phyloP scores from a whole-genome alignment of 2,797 vertebrate genomes.

The Echeneis naucrates region DNA sequence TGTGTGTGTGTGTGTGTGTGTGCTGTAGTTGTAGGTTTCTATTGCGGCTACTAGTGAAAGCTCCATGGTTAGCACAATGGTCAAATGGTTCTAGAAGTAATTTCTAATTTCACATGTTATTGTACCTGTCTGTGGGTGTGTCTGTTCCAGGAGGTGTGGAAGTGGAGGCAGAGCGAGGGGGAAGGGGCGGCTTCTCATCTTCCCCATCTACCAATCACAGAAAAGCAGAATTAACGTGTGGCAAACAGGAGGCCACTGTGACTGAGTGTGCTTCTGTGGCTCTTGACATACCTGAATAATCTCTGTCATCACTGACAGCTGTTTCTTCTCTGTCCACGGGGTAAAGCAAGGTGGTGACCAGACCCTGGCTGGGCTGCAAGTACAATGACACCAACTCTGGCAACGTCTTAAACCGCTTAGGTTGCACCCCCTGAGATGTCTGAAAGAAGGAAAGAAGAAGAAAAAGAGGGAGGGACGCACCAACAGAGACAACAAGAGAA shows the following conservation, averaged over 20 bases:
- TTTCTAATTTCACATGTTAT: neutral
- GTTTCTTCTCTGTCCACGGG: constrained; percentile 93
- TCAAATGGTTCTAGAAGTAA: neutral
- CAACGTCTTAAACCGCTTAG: constrained; percentile 93
- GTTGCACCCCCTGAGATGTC: constrained; percentile 96
- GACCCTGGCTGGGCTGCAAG: constrained; percentile 94
- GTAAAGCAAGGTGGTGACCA: constrained; percentile 93
- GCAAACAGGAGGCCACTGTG: neutral
- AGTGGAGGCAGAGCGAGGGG: constrained; percentile 92
- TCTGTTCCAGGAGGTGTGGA: constrained; percentile 84
- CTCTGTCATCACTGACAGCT: constrained; percentile 86
- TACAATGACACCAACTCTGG: constrained; percentile 92
- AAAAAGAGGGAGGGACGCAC: constrained; percentile 11
- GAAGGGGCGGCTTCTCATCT: constrained; percentile 94
- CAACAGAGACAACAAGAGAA: constrained; percentile 19
- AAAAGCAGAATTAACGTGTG: constrained; percentile 14
- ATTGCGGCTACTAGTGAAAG: neutral
- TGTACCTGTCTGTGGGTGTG: constrained; percentile 79
- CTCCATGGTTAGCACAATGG: neutral
- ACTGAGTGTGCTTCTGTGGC: neutral
- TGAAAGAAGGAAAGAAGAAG: constrained; percentile 59
- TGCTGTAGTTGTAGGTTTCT: neutral
- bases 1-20: neutral
- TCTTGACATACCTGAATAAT: constrained; percentile 89
- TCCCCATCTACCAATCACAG: constrained; percentile 88